These are phyloP conservation scores for Gastrophryne carolinensis DNA, from an alignment of 2,797 vertebrate species.

Conservation along the genomic window DNA sequence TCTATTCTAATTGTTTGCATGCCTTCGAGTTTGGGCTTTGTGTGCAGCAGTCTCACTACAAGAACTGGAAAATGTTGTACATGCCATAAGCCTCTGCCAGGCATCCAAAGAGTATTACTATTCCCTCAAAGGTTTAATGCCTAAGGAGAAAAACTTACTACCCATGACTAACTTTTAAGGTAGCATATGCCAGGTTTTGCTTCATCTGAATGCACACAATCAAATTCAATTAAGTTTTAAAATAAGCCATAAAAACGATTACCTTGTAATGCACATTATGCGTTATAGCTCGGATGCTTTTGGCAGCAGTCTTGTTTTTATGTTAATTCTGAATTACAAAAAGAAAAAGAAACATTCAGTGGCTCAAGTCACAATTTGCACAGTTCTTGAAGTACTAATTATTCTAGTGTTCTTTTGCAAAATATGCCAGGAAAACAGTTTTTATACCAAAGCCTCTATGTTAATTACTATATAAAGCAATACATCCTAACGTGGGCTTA, in stretches of 20 bases:
- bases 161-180: conserved; percentile 25
- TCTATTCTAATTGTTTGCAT: too few species aligned
- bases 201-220: conserved; percentile 21
- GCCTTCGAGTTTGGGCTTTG: too few species aligned
- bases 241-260: conserved; percentile 42
- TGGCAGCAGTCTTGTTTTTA: conserved; percentile 4
- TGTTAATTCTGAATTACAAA: conserved; percentile 9
- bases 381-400: not conserved
- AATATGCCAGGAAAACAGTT: not conserved
- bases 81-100: too few species aligned
- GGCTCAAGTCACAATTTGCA: not conserved
- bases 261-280: conserved; percentile 25
- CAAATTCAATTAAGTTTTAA: conserved; percentile 45
- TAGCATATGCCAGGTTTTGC: conserved; percentile 15
- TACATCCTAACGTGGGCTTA: too few species aligned
- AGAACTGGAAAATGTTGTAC: too few species aligned
- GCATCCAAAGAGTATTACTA: too few species aligned
- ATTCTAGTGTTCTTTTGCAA: not conserved
- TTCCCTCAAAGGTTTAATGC: conserved; percentile 5
- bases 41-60: too few species aligned
- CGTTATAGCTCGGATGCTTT: conserved; percentile 1
- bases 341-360: not conserved
- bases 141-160: conserved; percentile 15
- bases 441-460: not conserved
- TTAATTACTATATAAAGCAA: not conserved